Evolutionary conservation across 2,888 invertebrate species (phyloP), one percentile per base, ranked within the genome.

Genomic region (Acanthosepion lycidas): DNA sequence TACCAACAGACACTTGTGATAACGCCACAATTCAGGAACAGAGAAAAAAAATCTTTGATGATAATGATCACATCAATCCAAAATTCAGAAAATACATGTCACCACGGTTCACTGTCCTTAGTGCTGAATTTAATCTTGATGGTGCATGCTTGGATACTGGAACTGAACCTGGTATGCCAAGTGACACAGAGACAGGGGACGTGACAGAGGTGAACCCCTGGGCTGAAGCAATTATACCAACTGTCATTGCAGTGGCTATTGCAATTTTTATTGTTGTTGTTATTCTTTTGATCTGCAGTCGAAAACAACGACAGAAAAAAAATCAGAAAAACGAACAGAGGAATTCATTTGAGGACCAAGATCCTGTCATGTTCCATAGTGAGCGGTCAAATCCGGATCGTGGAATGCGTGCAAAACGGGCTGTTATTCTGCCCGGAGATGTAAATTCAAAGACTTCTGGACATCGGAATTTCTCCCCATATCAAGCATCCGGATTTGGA

Each of bases 361-460:
- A 96, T 23, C 96, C 96, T 5, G 96, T 96, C 20, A 96, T 97
- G 78, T 96, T 97, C 78, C 96, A 96, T 33, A 96, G 96, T 28
- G 97, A 97, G 94, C 91, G 96, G 42, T 96, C 96, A 93, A 95
- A 96, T 95, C 95, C 96, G 23, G 96, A 96, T 59, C 95, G 96
- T 20, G 95, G 95, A 1, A 95, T 95, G 18, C 96, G 96, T 91
- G 96, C 96, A 9, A 95, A 95, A 91, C 95, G 95, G 59, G 96
- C 96, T 12, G 94, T 96, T 23, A 95, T 96, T 20, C 94, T 96
- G 59, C 95, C 96, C 0, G 95, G 95, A n/a, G 96, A 96, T 23
- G 55, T 33, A 6, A 94, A 94, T 59, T 91, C 92, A 26, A 91
- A 94, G 23, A 33, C 78, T 6, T 48, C 95, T 23, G 59, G 93